Evolutionary conservation across 1,140 invertebrate genomes (phyloP), one percentile per base, ranked within the genome.

Genomic region (Bombus confusus): DNA sequence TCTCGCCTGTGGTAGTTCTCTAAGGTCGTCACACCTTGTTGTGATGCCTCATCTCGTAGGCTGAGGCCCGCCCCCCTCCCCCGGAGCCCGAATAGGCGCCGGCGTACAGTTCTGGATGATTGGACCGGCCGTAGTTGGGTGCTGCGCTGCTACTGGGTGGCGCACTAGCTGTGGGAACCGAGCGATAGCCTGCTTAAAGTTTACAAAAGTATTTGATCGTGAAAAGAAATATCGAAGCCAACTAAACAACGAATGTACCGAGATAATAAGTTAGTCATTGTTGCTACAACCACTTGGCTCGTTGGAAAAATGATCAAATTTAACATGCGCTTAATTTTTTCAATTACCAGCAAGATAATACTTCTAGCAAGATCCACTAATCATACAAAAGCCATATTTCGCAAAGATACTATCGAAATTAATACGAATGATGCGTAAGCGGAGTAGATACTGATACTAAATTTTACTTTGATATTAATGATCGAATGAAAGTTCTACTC

Each of bases 31-130:
- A 96, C 93, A 96, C 96, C 93, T 96, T 96, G 91, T 93, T 95
- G 92, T 95, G 94, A 88, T 95, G 94, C 85, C 95, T 95, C 95
- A 96, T 95, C 93, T 96, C 94, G 94, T 95, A 95, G 91, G 95
- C 93, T 95, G 95, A 90, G 93, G 94, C 94, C 94, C 93, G 95
- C 93, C 93, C 95, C 92, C 89, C 95, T 95, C 93, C 95, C 92
- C 92, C 96, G 95, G 93, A 91, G 87, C 96, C 96, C 92, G 95
- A 93, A 93, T 96, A 97, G 88, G 96, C 96, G 88, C 96, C 96
- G 87, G 96, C 96, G 93, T 97, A 97, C 83, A 96, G 91, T 90
- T 96, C 96, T 86, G 96, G 96, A 91, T 96, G 96, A 90, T 96
- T 96, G 92, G 95, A 94, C 86, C 96, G 95, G 93, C 95, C 94